These are phyloP conservation scores for Auanema freiburgensis DNA, from an alignment of 2,888 invertebrate genomes.

Conservation along the genomic window DNA sequence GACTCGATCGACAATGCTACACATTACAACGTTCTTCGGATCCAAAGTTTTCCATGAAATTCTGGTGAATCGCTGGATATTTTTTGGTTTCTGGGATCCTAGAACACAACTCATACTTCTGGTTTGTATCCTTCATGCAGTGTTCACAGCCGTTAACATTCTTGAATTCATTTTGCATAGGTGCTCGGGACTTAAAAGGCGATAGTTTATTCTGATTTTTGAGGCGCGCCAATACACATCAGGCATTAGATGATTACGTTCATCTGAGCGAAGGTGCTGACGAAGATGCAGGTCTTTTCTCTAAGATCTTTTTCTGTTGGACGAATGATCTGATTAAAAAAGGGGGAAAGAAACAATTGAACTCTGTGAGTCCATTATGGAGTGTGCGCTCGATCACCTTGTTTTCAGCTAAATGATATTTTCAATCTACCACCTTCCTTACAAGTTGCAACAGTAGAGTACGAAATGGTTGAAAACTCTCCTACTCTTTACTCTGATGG, in stretches of 20 bases:
- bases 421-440: conserved; percentile 78
- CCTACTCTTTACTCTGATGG: conserved; percentile 46
- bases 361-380: conserved; percentile 66
- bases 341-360: conserved; percentile 76
- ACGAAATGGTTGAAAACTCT: conserved; percentile 42
- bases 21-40: conserved; percentile 28
- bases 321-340: conserved; percentile 69
- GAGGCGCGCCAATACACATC: not conserved
- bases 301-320: conserved; percentile 55
- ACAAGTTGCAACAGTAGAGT: conserved; percentile 72
- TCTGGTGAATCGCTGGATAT: conserved; percentile 30
- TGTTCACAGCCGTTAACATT: conserved; percentile 24
- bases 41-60: conserved; percentile 44
- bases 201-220: not conserved
- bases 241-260: conserved; percentile 4
- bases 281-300: conserved; percentile 23
- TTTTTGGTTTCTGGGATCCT: conserved; percentile 37
- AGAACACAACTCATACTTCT: conserved; percentile 26
- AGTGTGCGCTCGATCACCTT: not conserved
- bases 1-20: conserved; percentile 29
- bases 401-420: conserved; percentile 75
- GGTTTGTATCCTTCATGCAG: conserved; percentile 22
- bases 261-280: conserved; percentile 24
- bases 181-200: conserved; percentile 10
- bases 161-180: conserved; percentile 36